Percentiles rank a stretch among this genome's conserved stretches.
These are phyloP conservation scores for Lepas anatifera DNA, from an alignment of 2,888 invertebrate genomes.

Conservation along the genomic window DNA sequence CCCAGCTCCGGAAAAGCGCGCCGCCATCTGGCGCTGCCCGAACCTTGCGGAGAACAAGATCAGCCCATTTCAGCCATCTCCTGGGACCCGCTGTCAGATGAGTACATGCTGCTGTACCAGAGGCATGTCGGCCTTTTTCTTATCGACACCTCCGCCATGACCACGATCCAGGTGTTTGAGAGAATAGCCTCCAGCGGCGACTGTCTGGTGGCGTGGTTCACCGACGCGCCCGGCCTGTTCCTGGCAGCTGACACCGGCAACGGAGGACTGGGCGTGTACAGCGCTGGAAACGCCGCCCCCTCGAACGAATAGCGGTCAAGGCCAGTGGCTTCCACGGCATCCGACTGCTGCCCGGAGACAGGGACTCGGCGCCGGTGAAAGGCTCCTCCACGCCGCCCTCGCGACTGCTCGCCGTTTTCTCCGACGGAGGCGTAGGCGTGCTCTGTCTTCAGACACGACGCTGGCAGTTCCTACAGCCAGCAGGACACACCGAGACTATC, in stretches of 20 bases:
- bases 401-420: slow-evolving; percentile 33
- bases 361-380: background rate
- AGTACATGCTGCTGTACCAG: slow-evolving; percentile 34
- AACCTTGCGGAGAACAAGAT: slow-evolving; percentile 17
- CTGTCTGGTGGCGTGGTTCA: slow-evolving; percentile 33
- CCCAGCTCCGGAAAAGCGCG: slow-evolving; percentile 27
- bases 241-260: slow-evolving; percentile 34
- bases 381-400: slow-evolving; percentile 19
- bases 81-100: slow-evolving; percentile 36
- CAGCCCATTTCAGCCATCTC: slow-evolving; percentile 30
- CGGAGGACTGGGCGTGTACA: background rate
- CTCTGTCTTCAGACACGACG: slow-evolving; percentile 34
- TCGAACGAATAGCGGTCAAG: slow-evolving; percentile 27
- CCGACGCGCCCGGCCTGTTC: slow-evolving; percentile 37
- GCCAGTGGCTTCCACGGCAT: background rate
- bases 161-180: slow-evolving; percentile 30
- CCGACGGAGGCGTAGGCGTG: slow-evolving; percentile 37
- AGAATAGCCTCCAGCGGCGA: slow-evolving; percentile 31
- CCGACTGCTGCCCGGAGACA: background rate
- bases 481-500: slow-evolving; percentile 37
- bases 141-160: slow-evolving; percentile 30
- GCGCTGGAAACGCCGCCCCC: background rate
- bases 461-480: slow-evolving; percentile 31
- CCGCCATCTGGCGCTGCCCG: background rate
- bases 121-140: slow-evolving; percentile 30